A percentile compares a stretch with the other conserved stretches of the same genome.
Conservation (phyloP, 1,140 invertebrate species). For the Meloidogyne floridensis region DNA sequence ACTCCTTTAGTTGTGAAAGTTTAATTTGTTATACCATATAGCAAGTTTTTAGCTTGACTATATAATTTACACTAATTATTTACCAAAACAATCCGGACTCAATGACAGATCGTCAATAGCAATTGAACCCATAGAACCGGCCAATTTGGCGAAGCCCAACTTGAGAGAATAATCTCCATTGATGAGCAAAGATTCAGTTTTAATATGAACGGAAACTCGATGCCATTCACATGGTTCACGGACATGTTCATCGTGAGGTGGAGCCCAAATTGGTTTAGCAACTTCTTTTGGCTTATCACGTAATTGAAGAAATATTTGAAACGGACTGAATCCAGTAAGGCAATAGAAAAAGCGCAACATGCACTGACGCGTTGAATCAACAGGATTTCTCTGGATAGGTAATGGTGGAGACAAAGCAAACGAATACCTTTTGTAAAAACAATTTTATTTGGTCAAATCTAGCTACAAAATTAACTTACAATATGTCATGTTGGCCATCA, state of each 20-base stretch:
- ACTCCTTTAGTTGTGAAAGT: background rate
- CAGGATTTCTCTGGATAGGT: conserved; percentile 23
- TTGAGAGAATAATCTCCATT: conserved; percentile 45
- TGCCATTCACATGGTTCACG: conserved; percentile 50
- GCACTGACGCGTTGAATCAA: conserved; percentile 6
- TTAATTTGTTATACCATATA: background rate
- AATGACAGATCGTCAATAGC: conserved; percentile 53
- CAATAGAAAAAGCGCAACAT: conserved; percentile 53
- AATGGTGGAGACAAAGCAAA: conserved; percentile 49
- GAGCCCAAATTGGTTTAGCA: conserved; percentile 49
- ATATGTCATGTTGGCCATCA: conserved; percentile 42
- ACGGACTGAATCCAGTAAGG: conserved; percentile 48
- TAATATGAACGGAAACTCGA: conserved; percentile 36
- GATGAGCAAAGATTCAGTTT: conserved; percentile 10
- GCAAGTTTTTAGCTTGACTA: too few relatives aligned
- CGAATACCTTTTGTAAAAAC: conserved; percentile 14
- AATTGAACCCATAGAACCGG: conserved; percentile 47
- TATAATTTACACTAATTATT: background rate
- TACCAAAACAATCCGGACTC: conserved; percentile 52
- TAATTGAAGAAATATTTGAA: conserved; percentile 46
- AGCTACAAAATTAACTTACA: conserved; percentile 14
- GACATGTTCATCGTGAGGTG: conserved; percentile 34
- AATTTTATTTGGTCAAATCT: background rate
- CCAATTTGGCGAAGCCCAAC: conserved; percentile 50
- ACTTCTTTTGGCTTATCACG: conserved; percentile 33